Evolutionary conservation across 2,797 vertebrate species (phyloP), one percentile per base, ranked within the genome.

Genomic region (Austrolebias charrua): DNA sequence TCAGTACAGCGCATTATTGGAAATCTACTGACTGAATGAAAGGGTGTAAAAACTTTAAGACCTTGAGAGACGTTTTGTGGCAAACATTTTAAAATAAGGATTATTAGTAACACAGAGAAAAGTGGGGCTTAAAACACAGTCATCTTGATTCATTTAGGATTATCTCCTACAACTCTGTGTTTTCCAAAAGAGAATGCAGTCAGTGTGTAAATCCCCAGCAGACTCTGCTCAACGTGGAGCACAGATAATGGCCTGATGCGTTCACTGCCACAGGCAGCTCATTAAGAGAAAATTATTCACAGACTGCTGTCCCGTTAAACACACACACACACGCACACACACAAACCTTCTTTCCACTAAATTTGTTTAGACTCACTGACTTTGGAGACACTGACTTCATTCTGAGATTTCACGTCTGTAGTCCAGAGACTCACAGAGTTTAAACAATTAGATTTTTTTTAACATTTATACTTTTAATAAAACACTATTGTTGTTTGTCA

Each of bases 271-370:
- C 53, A 75, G 86, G 87, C 79, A 16, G 50, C 70, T 79, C 78
- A 63, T 71, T 83, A 76, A 20, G 75, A 74, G 74, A 54, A 87
- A 90, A 90, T 86, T 77, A 62, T 66, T 89, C 50, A 61, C 86
- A 89, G 83, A 87, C 85, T 57, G 28, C 47, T 43, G 62, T 74
- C 50, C 45, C 43, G 44, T 69, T 81, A 73, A 76, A 69, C 60
- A 75, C 62, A 56, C n/a, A n/a, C n/a, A n/a, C n/a, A n/a, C n/a
- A n/a, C n/a, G n/a, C n/a, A n/a, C n/a, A n/a, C n/a, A n/a, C n/a
- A n/a, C n/a, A 45, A 44, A 70, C 43, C 49, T 50, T 74, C 40
- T 70, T 66, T 76, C 20, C 15, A 18, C 53, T 68, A 42, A 18
- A 42, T 58, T 74, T 55, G 52, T 56, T 73, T 16, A 54, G 64